These are phyloP conservation scores for Harpagifer antarcticus DNA, from an alignment of 2,797 vertebrate genomes.

Conservation along the genomic window DNA sequence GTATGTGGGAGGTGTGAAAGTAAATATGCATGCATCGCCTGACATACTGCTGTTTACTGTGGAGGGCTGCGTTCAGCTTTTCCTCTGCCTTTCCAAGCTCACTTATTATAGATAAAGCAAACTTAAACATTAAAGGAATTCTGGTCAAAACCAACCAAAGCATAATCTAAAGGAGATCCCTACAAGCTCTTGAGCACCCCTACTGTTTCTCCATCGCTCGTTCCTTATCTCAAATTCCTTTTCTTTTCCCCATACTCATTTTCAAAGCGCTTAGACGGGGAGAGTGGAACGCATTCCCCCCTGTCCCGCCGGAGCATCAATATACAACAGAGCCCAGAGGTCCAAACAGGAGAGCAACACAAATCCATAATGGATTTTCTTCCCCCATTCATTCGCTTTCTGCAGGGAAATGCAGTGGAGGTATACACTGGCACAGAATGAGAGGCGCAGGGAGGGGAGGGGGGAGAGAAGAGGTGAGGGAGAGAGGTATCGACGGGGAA, in stretches of 20 bases:
- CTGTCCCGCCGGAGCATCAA: slow-evolving; percentile 59
- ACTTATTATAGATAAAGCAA: slow-evolving; percentile 19
- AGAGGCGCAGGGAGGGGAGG: slow-evolving; percentile 28
- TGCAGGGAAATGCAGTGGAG: slow-evolving; percentile 56
- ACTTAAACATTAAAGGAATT: slow-evolving; percentile 32
- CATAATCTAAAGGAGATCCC: slow-evolving; percentile 33
- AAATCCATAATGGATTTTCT: slow-evolving; percentile 78
- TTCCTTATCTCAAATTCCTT: slow-evolving; percentile 29
- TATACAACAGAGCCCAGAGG: slow-evolving; percentile 71
- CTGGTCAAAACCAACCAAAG: slow-evolving; percentile 31
- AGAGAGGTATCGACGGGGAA: slow-evolving; percentile 24
- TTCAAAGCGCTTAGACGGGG: slow-evolving; percentile 46
- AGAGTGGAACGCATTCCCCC: slow-evolving; percentile 9
- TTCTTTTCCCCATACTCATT: slow-evolving; percentile 50
- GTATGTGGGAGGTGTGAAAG: neutral
- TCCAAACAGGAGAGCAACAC: slow-evolving; percentile 71
- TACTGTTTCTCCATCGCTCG: slow-evolving; percentile 3
- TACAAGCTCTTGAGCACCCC: neutral
- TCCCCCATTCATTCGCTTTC: slow-evolving; percentile 67
- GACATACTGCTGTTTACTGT: slow-evolving; percentile 26
- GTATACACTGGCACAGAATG: slow-evolving; percentile 62
- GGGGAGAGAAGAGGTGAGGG: slow-evolving; percentile 21
- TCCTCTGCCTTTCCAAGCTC: slow-evolving; percentile 23
- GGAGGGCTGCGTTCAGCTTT: slow-evolving; percentile 20
- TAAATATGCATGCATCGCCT: slow-evolving; percentile 31